Base-by-base conservation (phyloP, 2,113 vertebrate genomes). In the Desmodus rotundus region DNA sequence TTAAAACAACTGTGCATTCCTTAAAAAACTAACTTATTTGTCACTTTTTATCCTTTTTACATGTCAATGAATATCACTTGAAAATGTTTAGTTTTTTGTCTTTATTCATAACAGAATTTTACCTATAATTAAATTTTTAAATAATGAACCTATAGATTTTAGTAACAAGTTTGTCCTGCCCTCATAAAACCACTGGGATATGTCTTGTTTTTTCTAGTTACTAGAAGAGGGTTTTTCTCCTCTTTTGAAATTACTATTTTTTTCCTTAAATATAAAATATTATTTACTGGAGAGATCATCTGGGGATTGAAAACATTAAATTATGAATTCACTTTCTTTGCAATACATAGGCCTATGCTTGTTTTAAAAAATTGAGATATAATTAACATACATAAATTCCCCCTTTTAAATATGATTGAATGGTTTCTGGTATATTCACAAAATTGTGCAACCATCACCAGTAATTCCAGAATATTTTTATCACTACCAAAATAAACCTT, bases 381-480 rank as follows among this genome's bases (percentile, higher is more conserved):
- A 87, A 68, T 74, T 87, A 73, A 47, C 13, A 17, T 91, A 76
- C 67, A 89, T 73, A 54, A 26, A 38, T 76, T 16, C 3, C 2
- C 41, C 22, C 16, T 67, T 81, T 92, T 47, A 74, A 73, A 58
- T 26, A 85, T 17, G 16, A 94, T 58, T 68, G 20, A 80, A 11
- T 67, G 43, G n/a, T 87, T 86, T 74, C 56, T 73, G 50, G 20
- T 78, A 67, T 90, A 67, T 22, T 85, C 15, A 11, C 28, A 72
- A 73, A 73, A 43, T 78, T 65, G 5, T 72, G 7, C 3, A 72
- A 24, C 52, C 33, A 67, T 78, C 54, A 67, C 47, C 52, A 36
- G 24, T 81, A 56, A 90, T 93, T 96, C 11, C 45, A 67, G 45
- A 93, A 73, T 93, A 89, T 80, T 93, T 84, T 89, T 58, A 58